These are phyloP conservation scores for Drosophila bipectinata DNA, from an alignment of 1,140 invertebrate species.

Conservation along the genomic window DNA sequence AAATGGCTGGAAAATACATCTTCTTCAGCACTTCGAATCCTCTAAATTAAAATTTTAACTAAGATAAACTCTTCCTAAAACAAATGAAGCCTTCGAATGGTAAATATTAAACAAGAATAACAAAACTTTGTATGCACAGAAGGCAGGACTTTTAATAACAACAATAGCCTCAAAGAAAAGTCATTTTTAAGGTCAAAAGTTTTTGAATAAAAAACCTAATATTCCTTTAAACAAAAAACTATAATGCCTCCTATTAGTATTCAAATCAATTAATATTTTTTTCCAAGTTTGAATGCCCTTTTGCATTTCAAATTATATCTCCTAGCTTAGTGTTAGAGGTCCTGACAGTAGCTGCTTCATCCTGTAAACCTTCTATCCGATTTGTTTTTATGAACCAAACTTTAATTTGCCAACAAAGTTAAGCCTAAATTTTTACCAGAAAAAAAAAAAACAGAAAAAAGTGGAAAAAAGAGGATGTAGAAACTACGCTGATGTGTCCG, in stretches of 20 bases:
- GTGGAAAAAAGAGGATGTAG: background rate
- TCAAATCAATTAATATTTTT: too few species aligned
- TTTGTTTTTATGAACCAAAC: conserved; percentile 38
- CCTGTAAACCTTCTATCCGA: conserved; percentile 5
- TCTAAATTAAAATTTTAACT: background rate
- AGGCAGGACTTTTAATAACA: too few species aligned
- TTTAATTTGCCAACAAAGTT: conserved; percentile 54
- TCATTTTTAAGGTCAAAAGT: too few species aligned
- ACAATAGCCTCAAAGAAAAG: too few species aligned
- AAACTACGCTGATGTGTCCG: conserved; percentile 17
- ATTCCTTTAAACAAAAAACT: too few species aligned
- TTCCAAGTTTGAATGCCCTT: background rate
- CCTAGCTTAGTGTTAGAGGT: background rate
- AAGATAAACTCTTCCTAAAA: conserved; percentile 2
- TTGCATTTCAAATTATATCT: background rate
- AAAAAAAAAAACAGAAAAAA: background rate
- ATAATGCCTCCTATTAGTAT: too few species aligned
- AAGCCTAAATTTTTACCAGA: conserved; percentile 48
- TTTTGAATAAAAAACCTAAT: too few species aligned
- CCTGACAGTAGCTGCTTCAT: background rate
- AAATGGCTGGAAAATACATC: conserved; percentile 4
- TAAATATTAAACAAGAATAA: background rate
- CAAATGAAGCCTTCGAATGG: background rate
- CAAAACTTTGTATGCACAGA: too few species aligned
- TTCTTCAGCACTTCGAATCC: background rate